Percentiles rank a stretch among this genome's conserved stretches.
Conservation (phyloP, 2,113 vertebrate species). For the Plectropomus leopardus region DNA sequence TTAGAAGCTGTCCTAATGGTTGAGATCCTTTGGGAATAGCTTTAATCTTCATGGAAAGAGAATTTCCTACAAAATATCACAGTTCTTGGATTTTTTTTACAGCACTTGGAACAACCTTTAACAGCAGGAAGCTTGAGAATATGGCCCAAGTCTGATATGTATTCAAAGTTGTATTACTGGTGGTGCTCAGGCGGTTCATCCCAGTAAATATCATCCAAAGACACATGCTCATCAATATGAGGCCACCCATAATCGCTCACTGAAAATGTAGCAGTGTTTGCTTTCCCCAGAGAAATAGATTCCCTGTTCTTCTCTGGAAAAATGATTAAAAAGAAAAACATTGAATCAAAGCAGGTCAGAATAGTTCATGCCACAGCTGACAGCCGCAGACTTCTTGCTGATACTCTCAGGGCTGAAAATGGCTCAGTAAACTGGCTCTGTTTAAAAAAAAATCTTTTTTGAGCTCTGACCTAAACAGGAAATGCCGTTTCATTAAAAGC, state of each 20-base stretch:
- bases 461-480: conserved; percentile 37
- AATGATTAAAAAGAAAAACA: conserved; percentile 39
- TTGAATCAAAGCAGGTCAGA: conserved; percentile 30
- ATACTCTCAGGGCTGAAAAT: conserved; percentile 32
- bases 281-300: not conserved
- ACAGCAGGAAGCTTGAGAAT: not conserved
- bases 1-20: not conserved
- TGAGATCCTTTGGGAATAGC: not conserved
- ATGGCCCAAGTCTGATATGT: conserved; percentile 8
- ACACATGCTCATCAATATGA: conserved; percentile 11
- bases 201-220: conserved; percentile 11
- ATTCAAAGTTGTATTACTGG: not conserved
- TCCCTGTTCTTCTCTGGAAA: not conserved
- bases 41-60: not conserved
- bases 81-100: not conserved
- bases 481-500: conserved; percentile 52
- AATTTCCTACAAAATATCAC: not conserved
- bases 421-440: not conserved
- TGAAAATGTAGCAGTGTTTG: conserved; percentile 26
- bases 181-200: not conserved
- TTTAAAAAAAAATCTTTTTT: not conserved
- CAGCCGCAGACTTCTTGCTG: conserved; percentile 16
- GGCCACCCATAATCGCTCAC: conserved; percentile 10
- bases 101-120: not conserved
- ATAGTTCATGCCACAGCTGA: conserved; percentile 19